Evolutionary conservation across 2,113 vertebrate species (phyloP).

Genomic region (Cyprinodon tularosa): DNA sequence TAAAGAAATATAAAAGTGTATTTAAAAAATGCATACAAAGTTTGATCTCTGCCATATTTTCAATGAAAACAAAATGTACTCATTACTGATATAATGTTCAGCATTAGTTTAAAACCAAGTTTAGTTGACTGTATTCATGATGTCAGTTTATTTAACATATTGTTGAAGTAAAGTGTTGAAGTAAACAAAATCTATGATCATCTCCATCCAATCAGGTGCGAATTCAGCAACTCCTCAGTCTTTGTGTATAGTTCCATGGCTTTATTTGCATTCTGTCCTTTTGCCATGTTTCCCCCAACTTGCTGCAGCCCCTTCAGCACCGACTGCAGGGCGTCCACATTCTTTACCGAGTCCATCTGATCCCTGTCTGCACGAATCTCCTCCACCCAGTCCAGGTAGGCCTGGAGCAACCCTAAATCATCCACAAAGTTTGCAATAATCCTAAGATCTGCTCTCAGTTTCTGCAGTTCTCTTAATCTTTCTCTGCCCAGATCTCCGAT

Average conservation of each 20-base stretch:
- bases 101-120: neutral
- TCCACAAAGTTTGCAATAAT: conserved; percentile 72
- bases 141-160: neutral
- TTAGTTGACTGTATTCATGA: neutral
- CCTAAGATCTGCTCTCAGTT: conserved; percentile 41
- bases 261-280: conserved; percentile 44
- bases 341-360: conserved; percentile 76
- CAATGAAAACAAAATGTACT: neutral
- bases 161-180: neutral
- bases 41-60: neutral
- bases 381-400: conserved; percentile 77
- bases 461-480: conserved; percentile 56
- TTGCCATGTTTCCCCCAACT: conserved; percentile 13
- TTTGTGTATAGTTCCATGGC: conserved; percentile 59
- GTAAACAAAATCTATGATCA: neutral
- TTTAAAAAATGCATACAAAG: neutral
- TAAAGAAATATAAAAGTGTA: neutral
- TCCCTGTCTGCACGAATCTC: conserved; percentile 69
- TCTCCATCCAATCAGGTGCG: conserved; percentile 16
- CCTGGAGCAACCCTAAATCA: conserved; percentile 70
- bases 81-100: neutral
- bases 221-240: conserved; percentile 52
- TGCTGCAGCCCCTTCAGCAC: conserved; percentile 65
- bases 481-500: conserved; percentile 56
- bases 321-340: conserved; percentile 64